Conservation (phyloP, 1,140 invertebrate species). For the Armadillidium nasatum region DNA sequence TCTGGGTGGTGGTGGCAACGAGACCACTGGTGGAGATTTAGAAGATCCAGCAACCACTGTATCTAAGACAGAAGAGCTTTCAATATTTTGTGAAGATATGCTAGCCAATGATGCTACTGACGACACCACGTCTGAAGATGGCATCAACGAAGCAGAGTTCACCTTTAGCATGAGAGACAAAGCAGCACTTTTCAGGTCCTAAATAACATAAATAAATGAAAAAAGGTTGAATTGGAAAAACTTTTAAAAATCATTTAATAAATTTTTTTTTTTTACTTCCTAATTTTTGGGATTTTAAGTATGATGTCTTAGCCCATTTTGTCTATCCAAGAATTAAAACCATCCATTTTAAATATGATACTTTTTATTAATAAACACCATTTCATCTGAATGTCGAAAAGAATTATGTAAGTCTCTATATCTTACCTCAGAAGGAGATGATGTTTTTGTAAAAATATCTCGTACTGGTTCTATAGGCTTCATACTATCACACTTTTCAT, state of each 20-base stretch:
- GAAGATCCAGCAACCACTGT: slow-evolving; percentile 32
- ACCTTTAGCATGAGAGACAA: slow-evolving; percentile 30
- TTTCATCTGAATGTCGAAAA: too few species aligned
- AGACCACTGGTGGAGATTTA: slow-evolving; percentile 33
- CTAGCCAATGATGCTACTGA: background rate
- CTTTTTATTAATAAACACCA: too few species aligned
- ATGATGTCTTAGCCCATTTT: too few species aligned
- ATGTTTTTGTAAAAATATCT: background rate
- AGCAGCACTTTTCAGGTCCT: slow-evolving; percentile 31
- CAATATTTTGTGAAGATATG: slow-evolving; percentile 4
- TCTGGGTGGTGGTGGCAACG: slow-evolving; percentile 32
- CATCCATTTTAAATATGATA: too few species aligned
- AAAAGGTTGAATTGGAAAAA: background rate
- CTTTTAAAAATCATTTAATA: too few species aligned
- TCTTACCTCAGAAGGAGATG: background rate
- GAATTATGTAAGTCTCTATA: too few species aligned
- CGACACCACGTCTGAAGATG: slow-evolving; percentile 16
- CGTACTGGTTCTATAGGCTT: slow-evolving; percentile 16
- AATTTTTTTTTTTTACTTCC: too few species aligned
- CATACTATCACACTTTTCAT: slow-evolving; percentile 24
- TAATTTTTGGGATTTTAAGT: too few species aligned
- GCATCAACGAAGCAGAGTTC: slow-evolving; percentile 34
- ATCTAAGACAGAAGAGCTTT: slow-evolving; percentile 27
- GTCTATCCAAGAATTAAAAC: too few species aligned
- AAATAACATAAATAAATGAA: background rate